Evolutionary conservation across 2,888 invertebrate species (phyloP).

Genomic region (Syrphus vitripennis): DNA sequence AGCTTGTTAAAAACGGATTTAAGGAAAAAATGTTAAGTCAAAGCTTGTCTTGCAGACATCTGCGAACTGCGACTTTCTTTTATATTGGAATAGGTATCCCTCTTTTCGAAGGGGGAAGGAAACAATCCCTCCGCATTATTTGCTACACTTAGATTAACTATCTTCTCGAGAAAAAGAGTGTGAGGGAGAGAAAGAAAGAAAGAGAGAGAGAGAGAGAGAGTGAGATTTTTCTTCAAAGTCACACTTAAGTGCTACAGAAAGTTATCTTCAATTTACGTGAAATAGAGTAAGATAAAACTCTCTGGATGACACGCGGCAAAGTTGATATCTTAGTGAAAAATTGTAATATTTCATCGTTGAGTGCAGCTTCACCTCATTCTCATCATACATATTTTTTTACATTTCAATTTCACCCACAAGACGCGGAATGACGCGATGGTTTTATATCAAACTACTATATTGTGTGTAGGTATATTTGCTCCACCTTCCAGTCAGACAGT

Average conservation of each 20-base stretch:
- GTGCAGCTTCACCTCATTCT: constrained; percentile 14
- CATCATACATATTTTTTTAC: neutral
- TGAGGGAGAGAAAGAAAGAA: neutral
- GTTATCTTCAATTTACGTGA: constrained; percentile 69
- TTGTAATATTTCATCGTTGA: constrained; percentile 69
- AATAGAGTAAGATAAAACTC: constrained; percentile 67
- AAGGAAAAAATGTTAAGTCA: constrained; percentile 50
- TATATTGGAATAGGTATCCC: neutral
- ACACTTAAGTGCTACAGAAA: constrained; percentile 64
- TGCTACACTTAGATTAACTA: constrained; percentile 56
- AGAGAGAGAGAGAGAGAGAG: neutral
- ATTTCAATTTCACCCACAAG: constrained; percentile 30
- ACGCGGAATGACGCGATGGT: constrained; percentile 25
- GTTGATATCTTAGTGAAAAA: constrained; percentile 62
- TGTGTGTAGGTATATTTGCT: neutral
- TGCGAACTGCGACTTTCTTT: constrained; percentile 35
- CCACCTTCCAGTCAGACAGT: constrained; percentile 40
- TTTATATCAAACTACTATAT: constrained; percentile 3
- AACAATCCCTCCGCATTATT: constrained; percentile 54
- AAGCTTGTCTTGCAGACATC: constrained; percentile 53
- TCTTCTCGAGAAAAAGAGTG: neutral
- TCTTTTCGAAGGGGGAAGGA: neutral
- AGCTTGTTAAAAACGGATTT: constrained; percentile 63
- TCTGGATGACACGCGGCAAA: constrained; percentile 50
- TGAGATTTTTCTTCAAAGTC: constrained; percentile 57